Evolutionary conservation across 2,888 invertebrate genomes (phyloP), one percentile per base, ranked within the genome.

Genomic region (Allygus modestus): DNA sequence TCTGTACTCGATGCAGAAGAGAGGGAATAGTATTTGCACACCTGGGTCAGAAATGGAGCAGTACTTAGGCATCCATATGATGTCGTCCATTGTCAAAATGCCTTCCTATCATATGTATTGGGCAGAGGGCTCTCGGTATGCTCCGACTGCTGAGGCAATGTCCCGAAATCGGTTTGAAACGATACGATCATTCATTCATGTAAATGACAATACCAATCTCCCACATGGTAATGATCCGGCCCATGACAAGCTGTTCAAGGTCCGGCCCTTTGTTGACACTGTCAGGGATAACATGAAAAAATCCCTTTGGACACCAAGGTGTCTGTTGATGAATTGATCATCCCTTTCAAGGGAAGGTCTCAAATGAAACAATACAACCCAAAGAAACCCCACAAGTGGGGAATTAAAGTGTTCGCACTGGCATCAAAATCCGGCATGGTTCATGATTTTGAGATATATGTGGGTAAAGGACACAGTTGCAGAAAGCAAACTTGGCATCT

Each of bases 61-160:
- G 43, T 88, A 84, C 43, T 69, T 88, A 20, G 86, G 86, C 9
- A 88, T 87, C 20, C 85, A 87, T 85, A 69, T 88, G 20, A 26
- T 87, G 17, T 84, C 83, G 58, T 86, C 87, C 15, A 87, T 88
- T 71, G 86, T 87, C 1, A 79, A 85, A 65, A 86, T 88, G 86
- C 86, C 88, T 11, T 85, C 86, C 61, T 87, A 88, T 51, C 41
- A 86, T 33, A 87, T 87, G 87, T 88, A 87, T 81, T 88, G 88
- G 87, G 87, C 86, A 20, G 51, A 85, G n/a, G 86, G 83, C 73
- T 87, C 87, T 33, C 61, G 88, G 79, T 87, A 77, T 11, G 41
- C 41, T 41, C 41, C 41, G 11, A 11, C 11, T 9, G 83, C 87
- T 12, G 88, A 87, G 87, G 81, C 85, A 20, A 41, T 41, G 41